Base-by-base conservation (phyloP, 2,888 invertebrate species). In the Onthophagus sagittarius region DNA sequence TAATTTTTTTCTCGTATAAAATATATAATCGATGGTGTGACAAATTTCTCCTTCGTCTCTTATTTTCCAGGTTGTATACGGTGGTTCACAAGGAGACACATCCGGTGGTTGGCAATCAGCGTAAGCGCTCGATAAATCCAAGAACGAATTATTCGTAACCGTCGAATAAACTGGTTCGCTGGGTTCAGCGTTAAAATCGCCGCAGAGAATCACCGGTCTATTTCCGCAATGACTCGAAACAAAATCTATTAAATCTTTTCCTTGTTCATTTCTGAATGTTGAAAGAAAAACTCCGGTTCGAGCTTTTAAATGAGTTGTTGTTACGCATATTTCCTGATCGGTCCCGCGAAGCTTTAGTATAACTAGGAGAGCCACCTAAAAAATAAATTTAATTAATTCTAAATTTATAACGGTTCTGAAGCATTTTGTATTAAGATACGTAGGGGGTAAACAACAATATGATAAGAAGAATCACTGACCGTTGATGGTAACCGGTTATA, bases 101-200 rank as follows among this genome's bases (percentile, higher is more conserved):
- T 72, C 71, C 1, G 31, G 39, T 13, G 70, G 70, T 11, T 73
- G 72, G 75, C 82, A 80, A 75, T 88, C 87, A 0, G 89, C 87
- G 82, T 89, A 89, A 23, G 89, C 89, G 77, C 89, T 89, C 70
- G 87, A 84, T 13, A 89, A 13, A 33, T 65, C 67, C 9, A 72
- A 39, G 11, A 15, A 32, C 7, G 64, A 32, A 72, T 72, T 14
- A 32, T 84, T 84, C 7, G 89, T 83, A 65, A 92, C 86, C 0
- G 91, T 90, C 23, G 85, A 82, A 81, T 93, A 93, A 1, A 93
- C 89, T 0, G 92, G 90, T 82, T 94, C 93, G 3, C 84, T 86
- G 0, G 92, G 92, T 81, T 92, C 92, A 0, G 93, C 93, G 82
- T 94, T 94, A 81, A 94, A 93, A 83, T 94, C 93, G 0, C 93